Conservation (phyloP, 2,797 vertebrate genomes). For the Myiotriccus ornatus region DNA sequence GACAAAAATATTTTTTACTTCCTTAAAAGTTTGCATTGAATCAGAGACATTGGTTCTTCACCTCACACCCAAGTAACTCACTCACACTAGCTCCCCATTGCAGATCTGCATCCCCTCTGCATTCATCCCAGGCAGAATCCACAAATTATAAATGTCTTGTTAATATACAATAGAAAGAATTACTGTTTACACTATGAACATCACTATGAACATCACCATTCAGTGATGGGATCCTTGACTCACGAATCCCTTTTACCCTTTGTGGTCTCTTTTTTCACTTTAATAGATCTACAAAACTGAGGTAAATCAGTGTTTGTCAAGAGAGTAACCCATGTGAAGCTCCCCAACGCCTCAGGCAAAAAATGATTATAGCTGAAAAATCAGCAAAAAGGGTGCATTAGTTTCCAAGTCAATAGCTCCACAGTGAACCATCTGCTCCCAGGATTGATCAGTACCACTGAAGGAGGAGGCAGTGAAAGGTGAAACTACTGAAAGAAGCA, state of each 20-base stretch:
- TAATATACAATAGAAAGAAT: background rate
- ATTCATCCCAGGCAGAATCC: background rate
- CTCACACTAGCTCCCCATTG: background rate
- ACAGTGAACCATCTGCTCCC: background rate
- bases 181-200: background rate
- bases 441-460: background rate
- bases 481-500: background rate
- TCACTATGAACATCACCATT: background rate
- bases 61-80: background rate
- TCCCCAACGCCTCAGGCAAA: background rate
- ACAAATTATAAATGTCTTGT: background rate
- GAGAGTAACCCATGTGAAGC: background rate
- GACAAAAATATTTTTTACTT: background rate
- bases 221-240: background rate
- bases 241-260: background rate
- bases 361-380: background rate
- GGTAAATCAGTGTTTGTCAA: background rate
- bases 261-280: background rate
- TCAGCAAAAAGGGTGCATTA: background rate
- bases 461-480: background rate
- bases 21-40: background rate
- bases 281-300: background rate
- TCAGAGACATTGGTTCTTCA: background rate
- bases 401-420: conserved; percentile 1
- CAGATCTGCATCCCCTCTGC: background rate